Evolutionary conservation across 2,888 invertebrate species (phyloP).

Genomic region (Ormyrus pomaceus): DNA sequence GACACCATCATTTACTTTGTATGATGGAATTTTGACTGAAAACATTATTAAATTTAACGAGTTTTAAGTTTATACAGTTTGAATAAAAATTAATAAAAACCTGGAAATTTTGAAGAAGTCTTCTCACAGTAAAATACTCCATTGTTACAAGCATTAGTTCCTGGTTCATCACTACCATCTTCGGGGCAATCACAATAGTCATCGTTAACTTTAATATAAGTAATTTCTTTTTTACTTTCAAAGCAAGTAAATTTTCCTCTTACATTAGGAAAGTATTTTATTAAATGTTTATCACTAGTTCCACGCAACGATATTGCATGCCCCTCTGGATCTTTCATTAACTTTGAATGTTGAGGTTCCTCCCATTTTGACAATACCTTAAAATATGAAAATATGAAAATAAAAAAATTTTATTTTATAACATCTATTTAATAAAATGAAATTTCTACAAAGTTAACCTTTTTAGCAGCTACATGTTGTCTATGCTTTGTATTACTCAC

Average conservation of each 20-base stretch:
- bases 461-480: slow-evolving; percentile 37
- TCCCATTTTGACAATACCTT: slow-evolving; percentile 60
- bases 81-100: slow-evolving; percentile 38
- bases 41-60: slow-evolving; percentile 22
- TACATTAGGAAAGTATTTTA: slow-evolving; percentile 75
- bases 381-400: slow-evolving; percentile 7
- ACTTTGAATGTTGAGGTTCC: slow-evolving; percentile 61
- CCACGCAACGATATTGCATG: slow-evolving; percentile 70
- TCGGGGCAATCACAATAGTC: slow-evolving; percentile 89
- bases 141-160: slow-evolving; percentile 91
- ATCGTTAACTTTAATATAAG: slow-evolving; percentile 83
- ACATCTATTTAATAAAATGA: not conserved
- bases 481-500: slow-evolving; percentile 9
- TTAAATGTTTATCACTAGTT: slow-evolving; percentile 73
- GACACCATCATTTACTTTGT: slow-evolving; percentile 93
- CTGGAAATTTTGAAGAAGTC: slow-evolving; percentile 9
- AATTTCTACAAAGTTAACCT: slow-evolving; percentile 17
- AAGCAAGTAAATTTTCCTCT: slow-evolving; percentile 76
- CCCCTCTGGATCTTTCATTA: slow-evolving; percentile 61
- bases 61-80: not conserved
- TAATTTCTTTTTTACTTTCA: slow-evolving; percentile 75
- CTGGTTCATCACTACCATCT: slow-evolving; percentile 87
- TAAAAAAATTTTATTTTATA: not conserved
- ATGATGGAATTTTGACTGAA: slow-evolving; percentile 81
- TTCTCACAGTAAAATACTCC: slow-evolving; percentile 88